Evolutionary conservation across 1,140 invertebrate genomes (phyloP).

Genomic region (Hypothenemus hampei): DNA sequence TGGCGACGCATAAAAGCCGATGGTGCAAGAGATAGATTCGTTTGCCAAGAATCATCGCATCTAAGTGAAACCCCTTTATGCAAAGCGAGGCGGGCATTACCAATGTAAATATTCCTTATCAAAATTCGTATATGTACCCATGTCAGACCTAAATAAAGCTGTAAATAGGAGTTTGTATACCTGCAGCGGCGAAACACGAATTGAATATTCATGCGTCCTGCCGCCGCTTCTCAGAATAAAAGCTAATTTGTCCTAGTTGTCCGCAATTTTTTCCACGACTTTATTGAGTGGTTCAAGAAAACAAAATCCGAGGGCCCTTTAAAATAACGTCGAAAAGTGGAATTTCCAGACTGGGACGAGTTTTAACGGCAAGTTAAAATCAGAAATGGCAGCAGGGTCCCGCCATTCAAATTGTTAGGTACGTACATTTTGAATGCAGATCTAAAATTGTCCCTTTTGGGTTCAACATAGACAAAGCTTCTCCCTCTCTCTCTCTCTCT

Average conservation of each 20-base stretch:
- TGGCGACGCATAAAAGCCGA: no score
- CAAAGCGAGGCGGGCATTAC: constrained; percentile 13
- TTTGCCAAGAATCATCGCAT: background rate
- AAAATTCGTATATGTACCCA: constrained; percentile 21
- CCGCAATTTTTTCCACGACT: background rate
- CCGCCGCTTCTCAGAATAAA: constrained; percentile 6
- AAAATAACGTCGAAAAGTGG: no score
- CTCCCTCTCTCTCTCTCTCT: no score
- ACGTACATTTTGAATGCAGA: constrained; percentile 1
- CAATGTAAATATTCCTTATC: constrained; percentile 22
- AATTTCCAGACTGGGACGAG: constrained; percentile 1
- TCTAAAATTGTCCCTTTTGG: background rate
- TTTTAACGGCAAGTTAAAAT: constrained; percentile 12
- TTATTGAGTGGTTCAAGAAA: no score
- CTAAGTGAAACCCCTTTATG: constrained; percentile 19
- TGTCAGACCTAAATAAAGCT: constrained; percentile 19
- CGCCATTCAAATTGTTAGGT: background rate
- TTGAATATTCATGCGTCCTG: constrained; percentile 20
- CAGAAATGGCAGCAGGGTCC: constrained; percentile 1
- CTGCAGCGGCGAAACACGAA: constrained; percentile 11
- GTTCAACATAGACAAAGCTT: background rate
- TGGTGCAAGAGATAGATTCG: no score
- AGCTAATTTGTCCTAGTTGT: no score
- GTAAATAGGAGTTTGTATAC: constrained; percentile 22
- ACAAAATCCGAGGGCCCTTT: no score